Evolutionary conservation across 2,113 vertebrate species (phyloP).

Genomic region (Misgurnus mizolepis): DNA sequence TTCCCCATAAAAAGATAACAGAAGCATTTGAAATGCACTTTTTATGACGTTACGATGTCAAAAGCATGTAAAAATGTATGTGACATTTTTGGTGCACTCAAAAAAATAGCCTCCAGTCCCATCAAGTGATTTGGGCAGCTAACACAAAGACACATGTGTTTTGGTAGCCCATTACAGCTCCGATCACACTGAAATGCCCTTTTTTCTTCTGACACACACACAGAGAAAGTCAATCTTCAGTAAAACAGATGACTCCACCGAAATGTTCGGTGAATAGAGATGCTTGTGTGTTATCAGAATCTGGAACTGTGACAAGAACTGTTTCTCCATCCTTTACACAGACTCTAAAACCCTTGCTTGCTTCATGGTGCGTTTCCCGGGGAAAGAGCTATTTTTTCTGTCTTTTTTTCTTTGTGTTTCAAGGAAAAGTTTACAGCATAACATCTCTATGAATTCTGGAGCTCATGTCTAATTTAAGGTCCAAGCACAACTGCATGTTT

Average conservation of each 20-base stretch:
- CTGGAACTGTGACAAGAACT: constrained; percentile 48
- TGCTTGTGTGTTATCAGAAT: constrained; percentile 51
- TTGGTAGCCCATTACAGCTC: constrained; percentile 48
- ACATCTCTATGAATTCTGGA: neutral
- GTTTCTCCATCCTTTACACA: constrained; percentile 24
- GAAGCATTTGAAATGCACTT: constrained; percentile 17
- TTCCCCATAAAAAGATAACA: constrained; percentile 27
- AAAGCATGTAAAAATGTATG: constrained; percentile 25
- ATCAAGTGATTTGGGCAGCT: constrained; percentile 44
- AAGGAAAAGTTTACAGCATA: neutral
- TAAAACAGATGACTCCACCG: constrained; percentile 55
- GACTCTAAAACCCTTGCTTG: constrained; percentile 25
- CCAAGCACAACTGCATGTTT: neutral
- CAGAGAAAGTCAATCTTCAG: constrained; percentile 43
- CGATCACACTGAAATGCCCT: constrained; percentile 48
- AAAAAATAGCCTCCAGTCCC: constrained; percentile 33
- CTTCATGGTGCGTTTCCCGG: constrained; percentile 17
- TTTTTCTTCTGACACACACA: constrained; percentile 43
- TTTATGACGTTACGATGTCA: constrained; percentile 23
- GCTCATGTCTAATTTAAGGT: neutral
- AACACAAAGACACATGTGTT: constrained; percentile 54
- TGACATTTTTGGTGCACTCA: constrained; percentile 38
- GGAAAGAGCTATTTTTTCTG: neutral
- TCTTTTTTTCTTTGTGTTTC: neutral
- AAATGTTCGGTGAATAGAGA: constrained; percentile 52